Base-by-base conservation (phyloP, 2,113 vertebrate genomes). In the Eurypyga helias region DNA sequence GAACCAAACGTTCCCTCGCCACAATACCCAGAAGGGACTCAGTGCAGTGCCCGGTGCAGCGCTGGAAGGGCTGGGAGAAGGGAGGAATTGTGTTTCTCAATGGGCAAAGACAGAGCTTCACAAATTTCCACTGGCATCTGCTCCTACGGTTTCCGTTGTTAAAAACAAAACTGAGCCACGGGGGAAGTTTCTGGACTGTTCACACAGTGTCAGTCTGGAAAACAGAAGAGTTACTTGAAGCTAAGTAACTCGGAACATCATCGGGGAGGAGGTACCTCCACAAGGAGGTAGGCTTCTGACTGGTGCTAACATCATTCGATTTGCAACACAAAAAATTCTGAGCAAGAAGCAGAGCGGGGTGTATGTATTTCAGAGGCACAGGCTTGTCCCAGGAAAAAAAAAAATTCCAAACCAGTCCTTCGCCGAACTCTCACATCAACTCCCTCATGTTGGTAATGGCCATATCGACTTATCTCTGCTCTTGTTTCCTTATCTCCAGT, bases 81-180 rank as follows among this genome's bases (percentile, higher is more conserved):
- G 41, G 17, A 61, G 41, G 60, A 75, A 76, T 2, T 13, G 11
- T 3, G 2, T 60, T 95, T 84, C 29, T 80, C 76, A 84, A 11
- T 17, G 77, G 85, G 91, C 66, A 90, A 93, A 61, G 65, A 55
- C 0, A 5, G 45, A 88, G 41, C 46, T 75, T 82, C 24, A 48
- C 69, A 85, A 57, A 91, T 86, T 91, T 92, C 83, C 86, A 85
- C 33, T 49, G 77, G 82, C 89, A 96, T 46, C 26, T 78, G 51
- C 14, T 89, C 46, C 72, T 71, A 14, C 5, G 3, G 72, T 46
- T 96, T 86, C 89, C 23, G 2, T 13, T 87, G n/a, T 11, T 89
- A 84, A 84, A 93, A 93, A 85, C 79, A 71, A 75, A 83, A 28
- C 26, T 0, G 2, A 85, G 65, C 34, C 54, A 38, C 0, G 0